Conservation (phyloP, 2,888 invertebrate species). For the Cheilosia urbana region DNA sequence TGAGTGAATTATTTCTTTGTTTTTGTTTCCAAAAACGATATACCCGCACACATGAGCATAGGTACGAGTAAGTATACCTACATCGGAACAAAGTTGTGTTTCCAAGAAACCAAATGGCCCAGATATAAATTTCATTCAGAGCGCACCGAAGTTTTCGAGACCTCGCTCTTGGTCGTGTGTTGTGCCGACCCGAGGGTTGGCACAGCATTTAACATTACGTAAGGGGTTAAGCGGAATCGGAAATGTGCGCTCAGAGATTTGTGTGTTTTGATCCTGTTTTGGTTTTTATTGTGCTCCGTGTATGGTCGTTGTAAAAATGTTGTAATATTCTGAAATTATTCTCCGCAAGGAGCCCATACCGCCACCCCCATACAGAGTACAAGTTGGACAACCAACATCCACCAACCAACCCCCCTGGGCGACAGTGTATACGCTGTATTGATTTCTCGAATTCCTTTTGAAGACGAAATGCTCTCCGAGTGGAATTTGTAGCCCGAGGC, state of each 20-base stretch:
- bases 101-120: conserved; percentile 73
- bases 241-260: conserved; percentile 74
- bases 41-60: conserved; percentile 17
- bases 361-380: neutral
- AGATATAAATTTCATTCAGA: conserved; percentile 72
- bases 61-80: conserved; percentile 25
- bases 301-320: conserved; percentile 61
- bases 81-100: conserved; percentile 58
- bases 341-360: conserved; percentile 21
- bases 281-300: conserved; percentile 58
- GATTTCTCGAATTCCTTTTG: conserved; percentile 71
- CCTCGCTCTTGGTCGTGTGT: conserved; percentile 2
- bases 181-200: conserved; percentile 52
- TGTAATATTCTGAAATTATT: conserved; percentile 71
- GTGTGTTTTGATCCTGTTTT: conserved; percentile 75
- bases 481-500: conserved; percentile 55
- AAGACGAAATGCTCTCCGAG: conserved; percentile 53
- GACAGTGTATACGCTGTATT: conserved; percentile 47
- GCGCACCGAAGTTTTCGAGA: conserved; percentile 45
- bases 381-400: conserved; percentile 44
- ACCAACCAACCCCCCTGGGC: neutral
- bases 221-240: conserved; percentile 74
- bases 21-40: conserved; percentile 70
- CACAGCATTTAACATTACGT: conserved; percentile 72
- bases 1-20: conserved; percentile 76